Conservation (phyloP, 2,113 vertebrate genomes). For the Cricetomys ansorgei region DNA sequence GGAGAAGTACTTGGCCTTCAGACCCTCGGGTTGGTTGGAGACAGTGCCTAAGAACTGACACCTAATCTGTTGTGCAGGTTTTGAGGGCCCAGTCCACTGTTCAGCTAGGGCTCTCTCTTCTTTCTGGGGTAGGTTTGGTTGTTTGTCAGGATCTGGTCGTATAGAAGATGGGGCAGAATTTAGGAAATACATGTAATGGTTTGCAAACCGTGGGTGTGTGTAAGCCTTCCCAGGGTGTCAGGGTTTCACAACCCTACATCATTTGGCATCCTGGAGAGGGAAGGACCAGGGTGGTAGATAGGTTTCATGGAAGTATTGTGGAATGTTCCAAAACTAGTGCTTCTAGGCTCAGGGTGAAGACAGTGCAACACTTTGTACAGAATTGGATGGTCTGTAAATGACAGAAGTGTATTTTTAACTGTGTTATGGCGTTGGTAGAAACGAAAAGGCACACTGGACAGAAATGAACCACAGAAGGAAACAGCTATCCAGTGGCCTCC, state of each 20-base stretch:
- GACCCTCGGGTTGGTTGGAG: neutral
- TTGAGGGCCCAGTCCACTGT: neutral
- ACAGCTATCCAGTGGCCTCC: neutral
- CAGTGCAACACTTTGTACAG: neutral
- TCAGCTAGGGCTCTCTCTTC: neutral
- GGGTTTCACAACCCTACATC: neutral
- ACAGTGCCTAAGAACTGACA: neutral
- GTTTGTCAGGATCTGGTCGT: neutral
- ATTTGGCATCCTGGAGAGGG: neutral
- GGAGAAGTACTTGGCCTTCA: neutral
- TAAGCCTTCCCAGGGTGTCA: no score
- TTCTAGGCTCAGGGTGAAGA: neutral
- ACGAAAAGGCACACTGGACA: neutral
- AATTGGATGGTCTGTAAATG: neutral
- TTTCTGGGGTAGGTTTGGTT: neutral
- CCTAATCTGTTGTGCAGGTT: neutral
- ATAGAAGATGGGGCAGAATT: neutral
- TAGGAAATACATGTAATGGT: neutral
- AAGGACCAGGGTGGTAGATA: neutral
- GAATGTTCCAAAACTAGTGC: neutral
- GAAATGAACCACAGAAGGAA: conserved; percentile 8
- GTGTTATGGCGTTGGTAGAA: conserved; percentile 43
- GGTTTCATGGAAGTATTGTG: neutral
- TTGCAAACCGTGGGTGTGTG: neutral
- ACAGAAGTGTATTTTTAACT: conserved; percentile 36